A percentile compares a stretch with the other conserved stretches of the same genome.
These are phyloP conservation scores for Odocoileus hemionus DNA, from an alignment of 2,113 vertebrate genomes.

Conservation along the genomic window DNA sequence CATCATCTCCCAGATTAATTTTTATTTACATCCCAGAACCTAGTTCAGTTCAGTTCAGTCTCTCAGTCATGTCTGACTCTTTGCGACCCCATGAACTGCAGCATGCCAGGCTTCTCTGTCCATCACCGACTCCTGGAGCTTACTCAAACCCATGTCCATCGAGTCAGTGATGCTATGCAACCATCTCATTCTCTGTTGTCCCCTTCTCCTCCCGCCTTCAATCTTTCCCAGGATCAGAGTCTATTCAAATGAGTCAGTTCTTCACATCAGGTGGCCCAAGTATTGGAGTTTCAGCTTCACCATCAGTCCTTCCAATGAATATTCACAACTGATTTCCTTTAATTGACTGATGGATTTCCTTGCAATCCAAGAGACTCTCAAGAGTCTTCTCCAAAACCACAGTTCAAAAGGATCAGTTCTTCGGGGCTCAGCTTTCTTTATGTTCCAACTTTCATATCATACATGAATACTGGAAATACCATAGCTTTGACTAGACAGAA, in stretches of 20 bases:
- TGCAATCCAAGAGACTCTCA: neutral
- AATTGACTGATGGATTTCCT: neutral
- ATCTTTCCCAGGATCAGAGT: neutral
- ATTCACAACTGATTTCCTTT: neutral
- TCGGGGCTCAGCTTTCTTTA: neutral
- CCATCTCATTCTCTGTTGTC: neutral
- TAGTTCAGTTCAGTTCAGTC: neutral
- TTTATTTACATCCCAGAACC: neutral
- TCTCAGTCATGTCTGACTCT: rapidly evolving
- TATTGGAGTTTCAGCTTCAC: neutral
- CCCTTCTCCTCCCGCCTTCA: neutral
- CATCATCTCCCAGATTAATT: neutral
- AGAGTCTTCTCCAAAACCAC: neutral
- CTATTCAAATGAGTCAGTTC: neutral
- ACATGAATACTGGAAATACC: neutral
- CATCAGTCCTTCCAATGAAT: neutral
- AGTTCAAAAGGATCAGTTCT: neutral
- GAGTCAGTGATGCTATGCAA: neutral
- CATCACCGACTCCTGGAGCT: neutral
- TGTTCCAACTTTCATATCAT: neutral
- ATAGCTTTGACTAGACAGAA: neutral
- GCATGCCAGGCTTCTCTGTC: neutral
- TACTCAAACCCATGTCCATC: neutral
- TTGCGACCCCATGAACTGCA: neutral
- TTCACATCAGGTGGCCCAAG: neutral